Percentiles rank a stretch among this genome's conserved stretches.
Evolutionary conservation across 2,888 invertebrate species (phyloP).

Genomic region (Apodemia zela): DNA sequence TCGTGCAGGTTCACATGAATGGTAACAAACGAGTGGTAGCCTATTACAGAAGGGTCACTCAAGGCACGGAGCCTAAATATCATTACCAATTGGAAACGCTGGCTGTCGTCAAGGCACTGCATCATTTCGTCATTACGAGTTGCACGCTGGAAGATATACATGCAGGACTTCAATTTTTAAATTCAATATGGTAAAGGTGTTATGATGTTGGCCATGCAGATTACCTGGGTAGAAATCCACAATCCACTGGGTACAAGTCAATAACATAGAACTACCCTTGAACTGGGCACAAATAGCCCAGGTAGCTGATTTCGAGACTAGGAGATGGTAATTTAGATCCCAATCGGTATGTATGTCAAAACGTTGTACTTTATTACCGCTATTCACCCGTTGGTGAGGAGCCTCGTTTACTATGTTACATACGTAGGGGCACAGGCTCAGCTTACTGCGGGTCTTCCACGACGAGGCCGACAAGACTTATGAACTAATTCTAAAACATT

Average conservation of each 20-base stretch:
- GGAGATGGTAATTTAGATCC: no score
- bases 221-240: constrained; percentile 36
- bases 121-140: no score
- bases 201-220: constrained; percentile 39
- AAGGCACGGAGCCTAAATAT: no score
- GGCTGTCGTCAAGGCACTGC: no score
- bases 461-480: constrained; percentile 8
- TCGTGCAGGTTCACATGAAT: no score
- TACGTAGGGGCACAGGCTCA: constrained; percentile 1
- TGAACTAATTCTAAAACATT: no score
- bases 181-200: constrained; percentile 33
- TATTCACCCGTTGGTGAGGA: background rate
- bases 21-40: no score
- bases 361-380: background rate
- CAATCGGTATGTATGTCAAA: constrained; percentile 24
- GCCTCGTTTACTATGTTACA: background rate
- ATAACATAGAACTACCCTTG: constrained; percentile 19
- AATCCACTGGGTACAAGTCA: no score
- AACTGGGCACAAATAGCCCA: constrained; percentile 31
- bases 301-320: constrained; percentile 18
- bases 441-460: background rate
- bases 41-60: no score
- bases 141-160: constrained; percentile 17
- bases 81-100: no score
- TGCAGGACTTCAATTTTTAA: constrained; percentile 35